These are phyloP conservation scores for Potorous gilbertii DNA, from an alignment of 2,797 vertebrate genomes.

Conservation along the genomic window DNA sequence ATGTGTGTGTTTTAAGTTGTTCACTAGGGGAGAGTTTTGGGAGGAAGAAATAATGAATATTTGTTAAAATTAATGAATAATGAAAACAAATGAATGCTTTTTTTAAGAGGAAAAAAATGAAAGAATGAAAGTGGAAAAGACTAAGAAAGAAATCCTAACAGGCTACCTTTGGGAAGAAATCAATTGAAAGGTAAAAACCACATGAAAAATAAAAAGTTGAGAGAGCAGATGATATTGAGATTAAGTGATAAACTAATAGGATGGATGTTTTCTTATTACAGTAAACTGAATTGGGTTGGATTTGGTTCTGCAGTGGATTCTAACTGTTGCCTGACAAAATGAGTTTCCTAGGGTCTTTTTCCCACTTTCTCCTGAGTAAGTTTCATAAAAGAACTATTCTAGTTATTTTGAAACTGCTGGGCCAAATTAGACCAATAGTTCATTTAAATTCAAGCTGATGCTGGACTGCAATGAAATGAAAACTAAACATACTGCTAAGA, in stretches of 20 bases:
- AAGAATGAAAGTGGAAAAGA: background rate
- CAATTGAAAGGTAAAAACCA: background rate
- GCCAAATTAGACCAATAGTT: constrained; percentile 30
- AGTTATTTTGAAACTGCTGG: constrained; percentile 1
- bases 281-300: background rate
- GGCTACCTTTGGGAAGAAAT: background rate
- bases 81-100: background rate
- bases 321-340: background rate
- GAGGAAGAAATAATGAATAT: background rate
- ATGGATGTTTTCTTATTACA: background rate
- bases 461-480: background rate
- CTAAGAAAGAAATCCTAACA: background rate
- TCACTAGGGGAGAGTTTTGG: background rate
- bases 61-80: background rate
- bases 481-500: background rate
- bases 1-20: background rate
- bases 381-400: background rate
- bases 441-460: background rate
- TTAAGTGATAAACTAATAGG: background rate
- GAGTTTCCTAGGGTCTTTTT: constrained; percentile 17
- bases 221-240: constrained; percentile 16
- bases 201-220: background rate
- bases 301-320: background rate
- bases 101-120: background rate
- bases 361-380: background rate